phyloP scores from a whole-genome alignment of 2,113 vertebrate genomes.

The Cepphus grylle region DNA sequence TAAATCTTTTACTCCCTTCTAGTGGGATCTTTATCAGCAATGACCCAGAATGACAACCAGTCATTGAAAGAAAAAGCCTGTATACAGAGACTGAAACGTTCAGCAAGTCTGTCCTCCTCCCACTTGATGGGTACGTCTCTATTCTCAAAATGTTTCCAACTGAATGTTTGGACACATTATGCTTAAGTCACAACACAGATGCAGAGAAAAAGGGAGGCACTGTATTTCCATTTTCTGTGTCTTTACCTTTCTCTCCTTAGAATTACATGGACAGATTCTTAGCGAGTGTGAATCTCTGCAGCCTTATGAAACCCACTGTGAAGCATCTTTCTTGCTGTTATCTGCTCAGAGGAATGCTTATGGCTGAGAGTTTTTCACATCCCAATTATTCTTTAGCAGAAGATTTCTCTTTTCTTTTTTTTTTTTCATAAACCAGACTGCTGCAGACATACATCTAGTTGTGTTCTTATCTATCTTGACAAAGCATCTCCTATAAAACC shows the following conservation, averaged over 20 bases:
- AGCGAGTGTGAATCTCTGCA: not conserved
- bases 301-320: not conserved
- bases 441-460: not conserved
- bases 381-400: not conserved
- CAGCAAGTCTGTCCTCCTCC: not conserved
- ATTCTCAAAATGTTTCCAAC: not conserved
- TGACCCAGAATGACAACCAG: constrained; percentile 44
- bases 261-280: not conserved
- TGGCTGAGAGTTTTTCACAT: not conserved
- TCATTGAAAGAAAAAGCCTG: constrained; percentile 10
- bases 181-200: not conserved
- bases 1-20: constrained; percentile 28
- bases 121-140: not conserved
- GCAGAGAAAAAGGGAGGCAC: not conserved
- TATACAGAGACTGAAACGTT: not conserved
- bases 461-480: not conserved
- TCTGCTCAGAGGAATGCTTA: not conserved
- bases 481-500: not conserved
- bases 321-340: not conserved
- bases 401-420: not conserved
- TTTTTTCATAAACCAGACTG: not conserved
- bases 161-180: not conserved
- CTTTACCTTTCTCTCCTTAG: not conserved
- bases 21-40: constrained; percentile 32
- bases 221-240: not conserved